A percentile compares a stretch with the other conserved stretches of the same genome.
phyloP scores from a whole-genome alignment of 2,113 vertebrate species.

The Baryphthengus martii region DNA sequence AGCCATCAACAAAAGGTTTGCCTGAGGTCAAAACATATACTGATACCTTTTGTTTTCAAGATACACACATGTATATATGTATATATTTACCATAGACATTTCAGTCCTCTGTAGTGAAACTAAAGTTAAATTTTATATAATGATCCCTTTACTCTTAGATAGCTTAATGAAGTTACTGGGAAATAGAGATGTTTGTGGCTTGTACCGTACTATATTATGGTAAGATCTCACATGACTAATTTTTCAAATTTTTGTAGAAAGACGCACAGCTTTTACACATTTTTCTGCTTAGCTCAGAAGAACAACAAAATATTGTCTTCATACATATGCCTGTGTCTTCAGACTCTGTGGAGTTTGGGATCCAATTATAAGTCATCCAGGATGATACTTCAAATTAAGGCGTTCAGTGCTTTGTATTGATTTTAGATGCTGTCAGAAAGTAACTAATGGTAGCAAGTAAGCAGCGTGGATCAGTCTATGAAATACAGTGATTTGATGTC shows the following conservation, averaged over 20 bases:
- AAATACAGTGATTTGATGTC: neutral
- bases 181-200: neutral
- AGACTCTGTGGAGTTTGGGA: neutral
- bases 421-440: neutral
- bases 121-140: neutral
- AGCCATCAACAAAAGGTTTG: neutral
- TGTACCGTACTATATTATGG: neutral
- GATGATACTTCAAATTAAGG: neutral
- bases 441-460: neutral
- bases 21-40: neutral
- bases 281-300: neutral
- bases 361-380: neutral
- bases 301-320: neutral
- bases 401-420: neutral
- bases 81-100: neutral
- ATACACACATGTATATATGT: neutral
- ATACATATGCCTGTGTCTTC: neutral
- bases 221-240: neutral
- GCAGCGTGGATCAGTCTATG: neutral
- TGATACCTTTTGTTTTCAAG: neutral
- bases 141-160: neutral
- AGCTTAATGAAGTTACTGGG: neutral
- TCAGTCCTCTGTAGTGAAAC: neutral
- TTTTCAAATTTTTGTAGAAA: neutral
- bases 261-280: neutral